phyloP scores from a whole-genome alignment of 2,888 invertebrate genomes.

The Trachelus troglodyta region DNA sequence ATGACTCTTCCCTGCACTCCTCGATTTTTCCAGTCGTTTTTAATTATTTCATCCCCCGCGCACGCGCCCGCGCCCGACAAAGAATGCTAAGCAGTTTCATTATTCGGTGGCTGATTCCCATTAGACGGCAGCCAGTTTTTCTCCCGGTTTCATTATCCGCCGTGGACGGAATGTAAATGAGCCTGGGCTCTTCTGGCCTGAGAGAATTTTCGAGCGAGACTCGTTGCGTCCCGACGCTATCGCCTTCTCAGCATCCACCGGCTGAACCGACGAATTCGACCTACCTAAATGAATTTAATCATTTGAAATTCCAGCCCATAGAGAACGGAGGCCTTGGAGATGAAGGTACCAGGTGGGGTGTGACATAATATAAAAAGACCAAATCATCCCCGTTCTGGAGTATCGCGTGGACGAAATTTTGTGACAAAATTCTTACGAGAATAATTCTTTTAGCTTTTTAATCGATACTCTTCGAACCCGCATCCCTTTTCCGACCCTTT shows the following conservation, averaged over 20 bases:
- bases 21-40: constrained; percentile 30
- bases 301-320: no score
- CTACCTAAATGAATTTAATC: no score
- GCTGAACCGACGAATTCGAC: no score
- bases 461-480: constrained; percentile 57
- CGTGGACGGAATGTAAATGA: constrained; percentile 63
- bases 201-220: constrained; percentile 44
- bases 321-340: no score
- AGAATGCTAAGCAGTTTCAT: constrained; percentile 65
- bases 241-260: no score
- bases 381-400: no score
- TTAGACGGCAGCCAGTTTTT: constrained; percentile 62
- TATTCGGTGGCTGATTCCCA: constrained; percentile 63
- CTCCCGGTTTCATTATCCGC: constrained; percentile 62
- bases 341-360: no score
- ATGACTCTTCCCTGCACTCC: background rate
- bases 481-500: constrained; percentile 43
- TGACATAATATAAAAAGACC: no score
- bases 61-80: constrained; percentile 43
- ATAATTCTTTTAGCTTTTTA: constrained; percentile 16
- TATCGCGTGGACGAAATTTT: no score
- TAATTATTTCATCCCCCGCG: constrained; percentile 56
- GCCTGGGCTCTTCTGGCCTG: constrained; percentile 37
- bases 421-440: no score
- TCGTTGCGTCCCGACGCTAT: no score